These are phyloP conservation scores for Lithobates pipiens DNA, from an alignment of 2,797 vertebrate species.

Conservation along the genomic window DNA sequence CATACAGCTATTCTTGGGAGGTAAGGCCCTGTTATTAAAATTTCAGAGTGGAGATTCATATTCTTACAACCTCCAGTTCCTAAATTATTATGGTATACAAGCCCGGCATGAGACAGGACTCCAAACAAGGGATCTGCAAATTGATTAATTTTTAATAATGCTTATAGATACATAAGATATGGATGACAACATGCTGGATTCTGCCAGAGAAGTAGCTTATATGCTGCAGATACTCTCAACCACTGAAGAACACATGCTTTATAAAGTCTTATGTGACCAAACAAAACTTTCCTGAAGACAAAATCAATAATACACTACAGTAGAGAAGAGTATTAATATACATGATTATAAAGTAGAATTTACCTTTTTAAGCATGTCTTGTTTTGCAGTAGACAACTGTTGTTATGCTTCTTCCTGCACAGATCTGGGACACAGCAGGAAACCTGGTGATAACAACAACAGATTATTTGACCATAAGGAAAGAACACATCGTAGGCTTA, in stretches of 20 bases:
- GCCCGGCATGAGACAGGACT: background rate
- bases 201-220: background rate
- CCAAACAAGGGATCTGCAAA: background rate
- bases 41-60: background rate
- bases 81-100: background rate
- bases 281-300: background rate
- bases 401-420: background rate
- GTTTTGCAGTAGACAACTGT: constrained; percentile 1
- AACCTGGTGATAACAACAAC: constrained; percentile 20
- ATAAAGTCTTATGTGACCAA: background rate
- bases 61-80: background rate
- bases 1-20: background rate
- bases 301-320: constrained; percentile 8
- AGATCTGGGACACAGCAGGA: constrained; percentile 17
- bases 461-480: constrained; percentile 17
- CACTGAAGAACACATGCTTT: background rate
- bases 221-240: background rate
- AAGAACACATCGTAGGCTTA: background rate
- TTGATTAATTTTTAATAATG: background rate
- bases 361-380: constrained; percentile 37
- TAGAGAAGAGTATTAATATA: background rate
- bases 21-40: too few relatives aligned
- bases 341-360: background rate
- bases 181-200: background rate
- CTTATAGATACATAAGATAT: background rate